Evolutionary conservation across 2,797 vertebrate species (phyloP).

Genomic region (Pempheris klunzingeri): DNA sequence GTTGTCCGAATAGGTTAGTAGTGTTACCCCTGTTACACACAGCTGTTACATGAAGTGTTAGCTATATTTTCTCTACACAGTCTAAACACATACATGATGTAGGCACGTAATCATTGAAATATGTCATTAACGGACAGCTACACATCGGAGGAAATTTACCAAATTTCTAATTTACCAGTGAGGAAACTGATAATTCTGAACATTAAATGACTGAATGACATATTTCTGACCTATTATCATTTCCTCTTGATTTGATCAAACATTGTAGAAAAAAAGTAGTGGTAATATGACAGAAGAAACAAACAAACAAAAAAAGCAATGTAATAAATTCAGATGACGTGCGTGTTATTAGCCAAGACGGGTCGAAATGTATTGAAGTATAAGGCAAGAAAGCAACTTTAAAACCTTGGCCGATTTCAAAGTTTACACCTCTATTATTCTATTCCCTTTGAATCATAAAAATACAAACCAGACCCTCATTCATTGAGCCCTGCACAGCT

Average conservation of each 20-base stretch:
- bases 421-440: not conserved
- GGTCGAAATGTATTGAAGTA: not conserved
- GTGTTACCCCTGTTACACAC: not conserved
- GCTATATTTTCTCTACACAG: not conserved
- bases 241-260: too few relatives aligned
- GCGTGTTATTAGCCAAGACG: not conserved
- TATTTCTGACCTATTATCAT: too few relatives aligned
- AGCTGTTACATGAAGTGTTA: not conserved
- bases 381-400: not conserved
- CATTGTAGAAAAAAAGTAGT: too few relatives aligned
- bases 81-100: not conserved
- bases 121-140: not conserved
- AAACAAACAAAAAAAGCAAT: too few relatives aligned
- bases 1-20: not conserved
- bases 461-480: slow-evolving; percentile 36
- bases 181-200: not conserved
- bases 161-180: not conserved
- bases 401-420: slow-evolving; percentile 13
- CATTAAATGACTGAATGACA: not conserved
- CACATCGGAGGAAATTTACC: not conserved
- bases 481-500: slow-evolving; percentile 15
- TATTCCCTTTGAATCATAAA: slow-evolving; percentile 31
- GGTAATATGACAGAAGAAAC: too few relatives aligned
- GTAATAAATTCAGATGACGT: too few relatives aligned
- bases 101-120: not conserved